These are phyloP conservation scores for Girardinus metallicus DNA, from an alignment of 2,797 vertebrate species.

Conservation along the genomic window DNA sequence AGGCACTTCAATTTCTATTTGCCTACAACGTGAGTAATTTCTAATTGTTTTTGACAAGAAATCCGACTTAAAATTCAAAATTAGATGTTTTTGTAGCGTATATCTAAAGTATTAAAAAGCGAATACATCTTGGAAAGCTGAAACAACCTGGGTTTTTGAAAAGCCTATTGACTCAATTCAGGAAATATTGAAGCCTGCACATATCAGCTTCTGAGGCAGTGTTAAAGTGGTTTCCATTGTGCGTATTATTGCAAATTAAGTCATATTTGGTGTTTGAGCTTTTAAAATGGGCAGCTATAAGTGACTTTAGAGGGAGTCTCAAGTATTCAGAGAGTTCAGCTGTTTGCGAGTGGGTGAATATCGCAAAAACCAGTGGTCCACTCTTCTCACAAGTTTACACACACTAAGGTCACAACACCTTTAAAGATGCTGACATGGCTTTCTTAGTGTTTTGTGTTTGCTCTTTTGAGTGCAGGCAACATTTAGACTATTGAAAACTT, in stretches of 20 bases:
- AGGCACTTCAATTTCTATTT: neutral
- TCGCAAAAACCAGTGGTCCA: neutral
- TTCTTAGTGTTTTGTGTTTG: neutral
- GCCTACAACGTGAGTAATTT: neutral
- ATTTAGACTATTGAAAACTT: slow-evolving; percentile 6
- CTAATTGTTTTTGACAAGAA: neutral
- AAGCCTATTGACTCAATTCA: neutral
- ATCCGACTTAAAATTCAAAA: neutral
- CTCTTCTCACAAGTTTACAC: neutral
- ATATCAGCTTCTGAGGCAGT: neutral
- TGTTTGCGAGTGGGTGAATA: neutral
- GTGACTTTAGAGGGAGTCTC: neutral
- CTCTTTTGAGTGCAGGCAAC: neutral
- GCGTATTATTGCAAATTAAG: neutral
- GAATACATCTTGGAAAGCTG: neutral
- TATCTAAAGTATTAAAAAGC: neutral
- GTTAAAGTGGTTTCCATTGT: neutral
- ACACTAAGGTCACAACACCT: neutral
- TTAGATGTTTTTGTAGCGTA: neutral
- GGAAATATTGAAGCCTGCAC: neutral
- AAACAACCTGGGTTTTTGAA: neutral
- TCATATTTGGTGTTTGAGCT: neutral
- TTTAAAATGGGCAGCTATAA: neutral
- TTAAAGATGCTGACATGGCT: neutral
- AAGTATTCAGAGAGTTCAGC: neutral